Percentiles rank a stretch among this genome's conserved stretches.
phyloP scores from a whole-genome alignment of 1,140 invertebrate species.

The Dendroctonus ponderosae region DNA sequence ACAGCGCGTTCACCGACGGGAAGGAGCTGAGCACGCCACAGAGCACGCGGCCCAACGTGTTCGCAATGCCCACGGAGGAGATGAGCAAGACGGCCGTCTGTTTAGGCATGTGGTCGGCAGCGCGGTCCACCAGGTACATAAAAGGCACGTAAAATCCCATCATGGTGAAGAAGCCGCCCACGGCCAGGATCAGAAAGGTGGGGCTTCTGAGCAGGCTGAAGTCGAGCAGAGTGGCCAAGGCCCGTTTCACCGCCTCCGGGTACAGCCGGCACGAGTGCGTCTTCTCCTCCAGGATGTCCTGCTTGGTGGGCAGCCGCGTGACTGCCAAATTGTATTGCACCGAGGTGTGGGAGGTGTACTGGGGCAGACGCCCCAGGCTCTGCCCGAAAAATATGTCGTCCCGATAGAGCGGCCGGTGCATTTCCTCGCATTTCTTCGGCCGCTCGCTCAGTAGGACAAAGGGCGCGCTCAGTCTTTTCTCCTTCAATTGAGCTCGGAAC shows the following conservation, averaged over 20 bases:
- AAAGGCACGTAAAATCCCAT: conserved; percentile 97
- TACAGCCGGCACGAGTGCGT: conserved; percentile 67
- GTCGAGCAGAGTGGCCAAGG: conserved; percentile 83
- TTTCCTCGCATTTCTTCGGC: conserved; percentile 45
- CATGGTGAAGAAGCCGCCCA: conserved; percentile 90
- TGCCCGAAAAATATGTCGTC: conserved; percentile 90
- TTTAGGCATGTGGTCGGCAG: conserved; percentile 52
- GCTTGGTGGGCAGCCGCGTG: conserved; percentile 73
- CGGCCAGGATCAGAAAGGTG: conserved; percentile 81
- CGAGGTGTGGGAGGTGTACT: conserved; percentile 77
- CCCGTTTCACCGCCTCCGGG: conserved; percentile 72
- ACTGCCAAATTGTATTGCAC: conserved; percentile 81
- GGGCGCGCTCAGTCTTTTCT: conserved; percentile 45
- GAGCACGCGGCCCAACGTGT: conserved; percentile 83
- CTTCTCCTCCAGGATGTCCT: conserved; percentile 65
- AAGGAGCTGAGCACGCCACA: conserved; percentile 81
- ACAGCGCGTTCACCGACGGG: conserved; percentile 75
- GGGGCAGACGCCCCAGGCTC: conserved; percentile 73
- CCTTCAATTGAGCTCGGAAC: conserved; percentile 7
- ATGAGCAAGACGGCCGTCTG: conserved; percentile 68
- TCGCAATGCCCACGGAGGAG: conserved; percentile 86
- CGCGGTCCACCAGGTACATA: conserved; percentile 72
- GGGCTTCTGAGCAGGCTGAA: conserved; percentile 80
- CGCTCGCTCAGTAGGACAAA: conserved; percentile 34
- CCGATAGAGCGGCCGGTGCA: conserved; percentile 73